Base-by-base conservation (phyloP, 2,888 invertebrate genomes). In the Diplolepis rosae region DNA sequence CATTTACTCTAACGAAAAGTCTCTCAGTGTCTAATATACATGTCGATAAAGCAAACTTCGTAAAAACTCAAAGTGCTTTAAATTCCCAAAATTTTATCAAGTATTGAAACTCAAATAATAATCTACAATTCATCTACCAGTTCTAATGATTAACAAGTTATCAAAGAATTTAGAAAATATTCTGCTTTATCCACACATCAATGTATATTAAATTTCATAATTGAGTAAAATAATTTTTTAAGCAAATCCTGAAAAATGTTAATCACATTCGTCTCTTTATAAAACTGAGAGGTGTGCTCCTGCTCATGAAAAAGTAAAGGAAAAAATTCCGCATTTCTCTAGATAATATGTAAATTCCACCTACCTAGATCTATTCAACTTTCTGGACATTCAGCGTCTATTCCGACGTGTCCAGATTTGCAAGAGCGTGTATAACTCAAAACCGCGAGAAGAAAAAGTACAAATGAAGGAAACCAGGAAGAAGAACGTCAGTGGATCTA, bases 351-450 rank as follows among this genome's bases (percentile, higher is more conserved):
- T 61, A 61, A 61, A 61, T 61, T 61, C n/a, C 28, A 52, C 32
- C 32, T 32, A 32, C 11, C 32, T 11, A n/a, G n/a, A n/a, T n/a
- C 30, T 52, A 52, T 52, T 52, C 52, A 24, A 61, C 35, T 39
- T 61, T 35, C 61, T 61, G 24, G 61, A 61, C 61, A 24, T 61
- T 24, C 61, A 61, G 61, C 61, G 24, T 61, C 39, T 22, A 61
- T 5, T n/a, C 39, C 24, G 35, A 61, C 61, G 61, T 61, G 61
- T 61, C 61, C 61, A 61, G 61, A 61, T 61, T 61, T 39, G 61
- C 32, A 61, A 39, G n/a, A 61, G 61, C 61, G 22, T 24, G 39
- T 61, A 61, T 61, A 61, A 61, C 27, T 61, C 22, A 39, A 61
- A 61, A 61, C 39, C 39, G 61, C n/a, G 39, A 35, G 39, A 27